phyloP scores from a whole-genome alignment of 2,113 vertebrate species.

The Talpa occidentalis region DNA sequence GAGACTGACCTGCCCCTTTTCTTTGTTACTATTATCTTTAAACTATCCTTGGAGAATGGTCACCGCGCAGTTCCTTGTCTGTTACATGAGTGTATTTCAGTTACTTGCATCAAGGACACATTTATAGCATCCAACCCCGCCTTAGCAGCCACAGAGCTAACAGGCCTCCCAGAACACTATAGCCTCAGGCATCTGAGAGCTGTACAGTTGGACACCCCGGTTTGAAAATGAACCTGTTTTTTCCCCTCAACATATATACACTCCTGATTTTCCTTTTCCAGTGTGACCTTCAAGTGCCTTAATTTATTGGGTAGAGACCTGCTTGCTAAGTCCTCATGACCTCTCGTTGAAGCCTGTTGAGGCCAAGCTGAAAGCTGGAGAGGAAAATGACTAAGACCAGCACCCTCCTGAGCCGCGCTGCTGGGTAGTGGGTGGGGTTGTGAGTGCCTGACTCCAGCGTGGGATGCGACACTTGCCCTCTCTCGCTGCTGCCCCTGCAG shows the following conservation, averaged over 20 bases:
- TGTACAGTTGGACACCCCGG: background rate
- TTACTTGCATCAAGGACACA: slow-evolving; percentile 53
- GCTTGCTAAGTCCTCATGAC: slow-evolving; percentile 1
- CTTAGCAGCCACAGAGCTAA: slow-evolving; percentile 41
- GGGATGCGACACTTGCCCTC: too few species aligned
- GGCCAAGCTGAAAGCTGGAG: background rate
- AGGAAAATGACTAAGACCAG: background rate
- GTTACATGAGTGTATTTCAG: slow-evolving; percentile 58
- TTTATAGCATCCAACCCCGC: background rate
- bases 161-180: slow-evolving; percentile 28
- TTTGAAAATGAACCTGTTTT: background rate
- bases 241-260: background rate
- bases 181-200: background rate
- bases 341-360: background rate
- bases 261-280: slow-evolving; percentile 30
- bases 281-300: slow-evolving; percentile 39
- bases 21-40: slow-evolving; percentile 47
- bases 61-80: slow-evolving; percentile 49
- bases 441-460: background rate
- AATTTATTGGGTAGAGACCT: slow-evolving; percentile 5
- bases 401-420: background rate
- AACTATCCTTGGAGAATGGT: slow-evolving; percentile 9
- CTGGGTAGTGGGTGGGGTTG: background rate
- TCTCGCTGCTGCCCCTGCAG: too few species aligned
- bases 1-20: background rate